Percentiles rank a stretch among this genome's conserved stretches.
Evolutionary conservation across 2,888 invertebrate species (phyloP).

Genomic region (Limulus polyphemus): DNA sequence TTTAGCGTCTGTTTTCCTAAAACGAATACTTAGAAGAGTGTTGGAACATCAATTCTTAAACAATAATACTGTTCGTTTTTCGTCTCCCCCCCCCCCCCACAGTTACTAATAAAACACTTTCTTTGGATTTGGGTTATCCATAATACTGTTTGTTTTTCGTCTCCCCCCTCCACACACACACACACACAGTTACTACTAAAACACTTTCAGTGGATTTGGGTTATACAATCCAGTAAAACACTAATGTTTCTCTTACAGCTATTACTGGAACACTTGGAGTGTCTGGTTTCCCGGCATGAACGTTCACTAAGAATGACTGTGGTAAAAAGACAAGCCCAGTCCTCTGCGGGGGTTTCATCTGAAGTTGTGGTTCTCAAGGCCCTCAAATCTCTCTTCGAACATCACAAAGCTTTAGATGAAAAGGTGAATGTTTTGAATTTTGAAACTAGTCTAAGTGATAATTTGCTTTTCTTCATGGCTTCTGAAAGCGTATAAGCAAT

Average conservation of each 20-base stretch:
- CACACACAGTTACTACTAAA: no score
- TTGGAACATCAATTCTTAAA: background rate
- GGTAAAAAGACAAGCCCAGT: conserved; percentile 93
- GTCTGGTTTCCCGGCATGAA: conserved; percentile 96
- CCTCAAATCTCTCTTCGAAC: conserved; percentile 97
- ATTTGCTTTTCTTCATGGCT: no score
- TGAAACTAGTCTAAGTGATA: background rate
- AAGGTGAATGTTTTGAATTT: conserved; percentile 44
- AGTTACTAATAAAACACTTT: background rate
- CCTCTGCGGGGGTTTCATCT: conserved; percentile 97
- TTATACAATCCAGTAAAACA: no score
- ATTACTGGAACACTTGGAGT: conserved; percentile 95
- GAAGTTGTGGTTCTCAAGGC: conserved; percentile 99
- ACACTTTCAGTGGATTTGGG: background rate
- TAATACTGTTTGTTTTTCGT: no score
- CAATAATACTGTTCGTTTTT: no score
- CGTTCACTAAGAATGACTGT: conserved; percentile 97
- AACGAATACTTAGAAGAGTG: no score
- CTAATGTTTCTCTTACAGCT: conserved; percentile 47
- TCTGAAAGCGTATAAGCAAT: no score
- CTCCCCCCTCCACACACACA: no score
- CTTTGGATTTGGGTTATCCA: background rate
- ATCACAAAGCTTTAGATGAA: conserved; percentile 99
- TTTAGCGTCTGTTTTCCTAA: no score
- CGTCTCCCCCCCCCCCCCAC: no score